Evolutionary conservation across 2,113 vertebrate species (phyloP).

Genomic region (Corapipo altera): DNA sequence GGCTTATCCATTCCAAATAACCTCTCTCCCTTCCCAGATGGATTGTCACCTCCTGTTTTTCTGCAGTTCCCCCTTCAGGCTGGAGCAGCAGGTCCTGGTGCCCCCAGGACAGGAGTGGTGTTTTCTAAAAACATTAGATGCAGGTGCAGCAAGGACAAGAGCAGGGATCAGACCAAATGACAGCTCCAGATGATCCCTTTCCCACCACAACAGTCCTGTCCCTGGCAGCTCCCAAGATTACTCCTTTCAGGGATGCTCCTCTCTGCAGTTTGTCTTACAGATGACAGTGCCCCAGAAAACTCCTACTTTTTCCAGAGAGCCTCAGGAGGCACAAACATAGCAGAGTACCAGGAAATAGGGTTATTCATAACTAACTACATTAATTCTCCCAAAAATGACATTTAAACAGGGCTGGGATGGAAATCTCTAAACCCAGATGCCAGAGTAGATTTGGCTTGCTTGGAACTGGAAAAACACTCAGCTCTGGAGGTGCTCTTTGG

Average conservation of each 20-base stretch:
- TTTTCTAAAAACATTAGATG: not conserved
- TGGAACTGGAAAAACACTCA: not conserved
- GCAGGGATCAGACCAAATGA: not conserved
- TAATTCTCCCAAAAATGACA: not conserved
- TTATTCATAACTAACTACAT: not conserved
- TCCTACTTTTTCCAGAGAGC: not conserved
- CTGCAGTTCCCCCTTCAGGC: not conserved
- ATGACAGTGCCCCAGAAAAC: not conserved
- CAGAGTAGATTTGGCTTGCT: not conserved
- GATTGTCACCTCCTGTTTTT: not conserved
- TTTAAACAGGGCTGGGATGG: not conserved
- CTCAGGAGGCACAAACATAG: not conserved
- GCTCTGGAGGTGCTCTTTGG: not conserved
- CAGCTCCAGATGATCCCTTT: not conserved
- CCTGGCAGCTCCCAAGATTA: not conserved
- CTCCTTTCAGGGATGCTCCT: not conserved
- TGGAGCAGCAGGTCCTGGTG: not conserved
- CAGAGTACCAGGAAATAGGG: not conserved
- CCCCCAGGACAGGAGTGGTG: not conserved
- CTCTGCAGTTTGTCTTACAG: not conserved
- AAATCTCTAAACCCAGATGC: not conserved
- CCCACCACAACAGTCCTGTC: not conserved
- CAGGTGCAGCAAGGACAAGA: not conserved
- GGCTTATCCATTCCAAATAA: not conserved
- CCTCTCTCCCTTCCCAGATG: not conserved